Evolutionary conservation across 1,140 invertebrate genomes (phyloP), one percentile per base, ranked within the genome.

Genomic region (Trichonephila clavata): DNA sequence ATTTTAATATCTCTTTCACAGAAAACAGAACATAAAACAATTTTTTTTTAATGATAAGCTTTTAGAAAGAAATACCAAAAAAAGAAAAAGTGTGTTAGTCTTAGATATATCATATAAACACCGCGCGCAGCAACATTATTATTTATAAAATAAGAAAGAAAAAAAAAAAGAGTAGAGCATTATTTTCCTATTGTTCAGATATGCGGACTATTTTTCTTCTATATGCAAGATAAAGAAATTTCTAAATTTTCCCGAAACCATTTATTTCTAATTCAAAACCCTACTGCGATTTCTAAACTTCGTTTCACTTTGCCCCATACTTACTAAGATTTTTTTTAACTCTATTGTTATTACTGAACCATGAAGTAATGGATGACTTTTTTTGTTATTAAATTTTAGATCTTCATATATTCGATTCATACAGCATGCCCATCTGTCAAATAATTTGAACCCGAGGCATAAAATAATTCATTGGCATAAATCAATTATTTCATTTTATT

Each of bases 341-440:
- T 32, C 71, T 20, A 77, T 77, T 77, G 71, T 77, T 77, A 39
- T 39, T 77, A 77, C 71, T 77, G 71, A 77, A 32, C 43, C 81
- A 50, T 59, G 81, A 84, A 50, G 57, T 84, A 57, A n/a, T 84
- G n/a, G 43, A 57, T n/a, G 20, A 57, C n/a, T 21, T 57, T 59
- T 84, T 57, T 57, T 84, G 20, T 32, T 14, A 57, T 59, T 59
- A 16, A 84, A 59, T 59, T 84, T 57, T 18, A 3, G 2, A 32
- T 24, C 21, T 20, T 13, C 43, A 81, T 81, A 81, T 21, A 57
- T 84, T 84, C 57, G 50, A 84, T 21, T 57, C 59, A 86, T 59
- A 27, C 7, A 32, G 5, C 0, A 18, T 14, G 14, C 32, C 2
- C 14, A 39, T 27, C 71, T 32, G 24, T 39, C 27, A 77, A 39